Evolutionary conservation across 1,140 invertebrate genomes (phyloP), one percentile per base, ranked within the genome.

Genomic region (Ceratosolen fusciceps): DNA sequence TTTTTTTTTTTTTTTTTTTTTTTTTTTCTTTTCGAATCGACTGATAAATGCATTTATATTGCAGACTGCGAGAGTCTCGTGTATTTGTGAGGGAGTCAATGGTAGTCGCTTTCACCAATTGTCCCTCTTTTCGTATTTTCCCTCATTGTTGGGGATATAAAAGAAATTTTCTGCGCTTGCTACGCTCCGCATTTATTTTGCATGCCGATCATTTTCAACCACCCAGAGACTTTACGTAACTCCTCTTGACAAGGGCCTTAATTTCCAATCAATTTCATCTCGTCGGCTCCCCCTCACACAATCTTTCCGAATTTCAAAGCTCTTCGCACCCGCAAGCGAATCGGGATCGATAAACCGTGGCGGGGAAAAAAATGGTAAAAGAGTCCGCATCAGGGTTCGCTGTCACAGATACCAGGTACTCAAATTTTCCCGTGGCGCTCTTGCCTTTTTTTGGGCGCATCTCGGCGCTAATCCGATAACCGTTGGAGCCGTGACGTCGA

Each of bases 401-500:
- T 62, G 31, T 65, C 60, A n/a, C n/a, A 65, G 34, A 31, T 37
- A 8, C 60, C 60, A 21, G 19, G 19, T 37, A 43, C 21, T n/a
- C n/a, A n/a, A n/a, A 19, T 21, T 43, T 72, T 31, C 26, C 52
- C 26, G 19, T 58, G n/a, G n/a, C n/a, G 9, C 60, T 54, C 62
- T 26, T 56, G 7, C 43, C 74, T 49, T 24, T 74, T n/a, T n/a
- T 24, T 39, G 24, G 12, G 5, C 49, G 75, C 71, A 71, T 62
- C 77, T 65, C 52, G 47, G 62, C 71, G 71, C 29, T 79, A 79
- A 79, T 79, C 71, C 60, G 77, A 79, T 79, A 74, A 79, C 52
- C 70, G 47, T 37, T 16, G 24, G 26, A 26, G 26, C 58, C 39
- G n/a, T 68, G 29, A 19, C 14, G n/a, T 26, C 54, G 47, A 72